Evolutionary conservation across 1,140 invertebrate species (phyloP).

Genomic region (Octopus sinensis): DNA sequence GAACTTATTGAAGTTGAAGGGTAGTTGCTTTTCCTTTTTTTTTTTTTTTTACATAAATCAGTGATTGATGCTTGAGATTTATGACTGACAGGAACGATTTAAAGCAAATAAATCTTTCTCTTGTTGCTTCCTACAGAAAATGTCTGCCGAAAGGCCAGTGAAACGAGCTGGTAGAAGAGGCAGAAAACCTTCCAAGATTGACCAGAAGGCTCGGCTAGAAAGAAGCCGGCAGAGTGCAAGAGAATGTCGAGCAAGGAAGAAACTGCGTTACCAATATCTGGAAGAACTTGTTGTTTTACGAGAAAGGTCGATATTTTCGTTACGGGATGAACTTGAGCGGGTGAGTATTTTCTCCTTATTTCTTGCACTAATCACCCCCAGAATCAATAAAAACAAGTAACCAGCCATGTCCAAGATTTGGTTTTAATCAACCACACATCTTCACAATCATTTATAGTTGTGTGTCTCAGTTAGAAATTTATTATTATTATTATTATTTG

Average conservation of each 20-base stretch:
- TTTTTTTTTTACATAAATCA: no score
- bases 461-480: no score
- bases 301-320: slow-evolving; percentile 86
- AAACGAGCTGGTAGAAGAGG: slow-evolving; percentile 65
- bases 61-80: no score
- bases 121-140: slow-evolving; percentile 15
- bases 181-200: slow-evolving; percentile 85
- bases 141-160: slow-evolving; percentile 33
- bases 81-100: no score
- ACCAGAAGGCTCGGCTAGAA: slow-evolving; percentile 92
- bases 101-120: no score
- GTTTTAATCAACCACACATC: no score
- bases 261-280: slow-evolving; percentile 90
- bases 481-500: no score
- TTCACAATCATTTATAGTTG: no score
- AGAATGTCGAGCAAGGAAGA: slow-evolving; percentile 94
- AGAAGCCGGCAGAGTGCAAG: slow-evolving; percentile 92
- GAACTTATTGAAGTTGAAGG: no score
- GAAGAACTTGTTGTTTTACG: slow-evolving; percentile 91
- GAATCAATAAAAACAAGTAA: no score
- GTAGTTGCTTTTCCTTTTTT: no score
- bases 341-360: slow-evolving; percentile 61
- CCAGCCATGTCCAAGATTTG: no score
- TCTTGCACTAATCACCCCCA: neutral
- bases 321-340: slow-evolving; percentile 87